Percentiles rank a stretch among this genome's conserved stretches.
Evolutionary conservation across 2,797 vertebrate genomes (phyloP).

Genomic region (Clangula hyemalis): DNA sequence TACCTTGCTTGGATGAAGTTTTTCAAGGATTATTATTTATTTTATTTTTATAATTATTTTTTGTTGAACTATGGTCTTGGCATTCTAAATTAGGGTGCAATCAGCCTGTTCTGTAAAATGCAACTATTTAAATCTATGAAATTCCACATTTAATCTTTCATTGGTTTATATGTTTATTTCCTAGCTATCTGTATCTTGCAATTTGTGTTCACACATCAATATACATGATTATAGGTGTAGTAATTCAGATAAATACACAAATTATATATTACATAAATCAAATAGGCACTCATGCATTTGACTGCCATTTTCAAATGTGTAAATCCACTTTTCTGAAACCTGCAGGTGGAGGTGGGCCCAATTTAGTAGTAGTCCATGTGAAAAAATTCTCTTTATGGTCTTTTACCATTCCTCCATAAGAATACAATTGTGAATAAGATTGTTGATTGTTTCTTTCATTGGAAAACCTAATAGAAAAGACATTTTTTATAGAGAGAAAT

Average conservation of each 20-base stretch:
- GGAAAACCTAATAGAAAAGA: background rate
- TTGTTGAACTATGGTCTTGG: background rate
- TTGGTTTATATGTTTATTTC: background rate
- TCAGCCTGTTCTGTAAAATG: background rate
- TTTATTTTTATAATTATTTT: background rate
- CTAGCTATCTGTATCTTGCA: background rate
- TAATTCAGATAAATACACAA: background rate
- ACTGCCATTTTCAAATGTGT: background rate
- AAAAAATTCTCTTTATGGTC: background rate
- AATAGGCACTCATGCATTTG: background rate
- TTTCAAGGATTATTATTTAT: background rate
- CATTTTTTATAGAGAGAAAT: background rate
- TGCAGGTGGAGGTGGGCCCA: background rate
- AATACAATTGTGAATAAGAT: background rate
- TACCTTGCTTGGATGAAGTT: background rate
- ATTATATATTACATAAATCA: background rate
- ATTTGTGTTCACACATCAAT: background rate
- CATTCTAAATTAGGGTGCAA: background rate
- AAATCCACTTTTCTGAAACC: background rate
- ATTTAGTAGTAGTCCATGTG: background rate
- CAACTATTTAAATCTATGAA: background rate
- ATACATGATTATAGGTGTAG: background rate
- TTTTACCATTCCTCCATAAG: background rate
- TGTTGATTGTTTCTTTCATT: background rate
- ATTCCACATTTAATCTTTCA: background rate